Evolutionary conservation across 1,140 invertebrate species (phyloP), one percentile per base, ranked within the genome.

Genomic region (Drosophila subpulchrella): DNA sequence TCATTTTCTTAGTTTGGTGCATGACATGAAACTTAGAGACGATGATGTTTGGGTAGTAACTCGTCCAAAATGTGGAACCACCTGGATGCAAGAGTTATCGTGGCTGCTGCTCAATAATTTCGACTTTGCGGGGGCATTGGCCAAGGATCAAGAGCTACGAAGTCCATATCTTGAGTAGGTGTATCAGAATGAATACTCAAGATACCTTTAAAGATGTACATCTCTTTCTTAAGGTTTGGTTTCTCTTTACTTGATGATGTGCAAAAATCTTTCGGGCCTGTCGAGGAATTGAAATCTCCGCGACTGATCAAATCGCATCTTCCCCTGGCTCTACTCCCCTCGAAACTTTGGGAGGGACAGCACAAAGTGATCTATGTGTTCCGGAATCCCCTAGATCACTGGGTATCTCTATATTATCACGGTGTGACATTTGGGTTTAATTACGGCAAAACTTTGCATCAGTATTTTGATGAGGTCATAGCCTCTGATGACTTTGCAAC

Each of bases 301-400:
- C 90, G 95, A 51, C 93, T 94, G 39, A 94, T 96, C 3, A 95
- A 95, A 83, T 94, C 94, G 0, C 96, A 96, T 86, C 84, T 96
- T 4, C 94, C 95, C 0, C 92, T 94, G 1, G 91, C 93, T 7
- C 72, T 96, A 0, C 80, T 96, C 2, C 95, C 95, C 0, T 82
- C 91, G 4, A 91, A 94, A 55, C 73, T 94, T 6, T 91, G 92
- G 71, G 78, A 90, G 8, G 74, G 90, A 27, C 90, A 91, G 8
- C 91, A 91, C 0, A 93, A 98, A 96, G 93, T 96, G 0, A 54
- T 97, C 7, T 97, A 97, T 82, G 94, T 97, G 0, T 95, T 95
- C 8, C 93, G 97, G 47, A 97, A 97, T 92, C 97, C 97, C 0
- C 96, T 97, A 88, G 97, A 98, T 91, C 95, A 96, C 0, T 95